Conservation (phyloP, 2,888 invertebrate species). For the Platerodrilus igneus region DNA sequence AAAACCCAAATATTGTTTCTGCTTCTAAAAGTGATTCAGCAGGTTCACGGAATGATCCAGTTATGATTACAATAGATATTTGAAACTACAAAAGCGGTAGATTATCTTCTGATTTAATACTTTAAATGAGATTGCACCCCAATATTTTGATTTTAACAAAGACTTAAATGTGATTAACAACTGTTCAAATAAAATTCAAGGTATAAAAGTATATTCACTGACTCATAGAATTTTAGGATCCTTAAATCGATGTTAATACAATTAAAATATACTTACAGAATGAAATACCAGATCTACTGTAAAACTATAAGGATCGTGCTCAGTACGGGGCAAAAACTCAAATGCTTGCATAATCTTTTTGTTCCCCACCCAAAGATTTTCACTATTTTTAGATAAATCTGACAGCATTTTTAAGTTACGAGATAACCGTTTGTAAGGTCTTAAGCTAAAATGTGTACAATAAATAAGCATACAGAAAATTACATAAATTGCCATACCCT, state of each 20-base stretch:
- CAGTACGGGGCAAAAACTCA: conserved; percentile 53
- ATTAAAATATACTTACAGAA: too few relatives aligned
- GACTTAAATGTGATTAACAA: too few relatives aligned
- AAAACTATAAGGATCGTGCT: conserved; percentile 64
- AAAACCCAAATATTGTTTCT: conserved; percentile 54
- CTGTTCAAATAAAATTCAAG: too few relatives aligned
- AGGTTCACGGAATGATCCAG: conserved; percentile 63
- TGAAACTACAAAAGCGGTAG: too few relatives aligned
- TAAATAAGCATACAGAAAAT: too few relatives aligned
- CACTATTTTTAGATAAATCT: conserved; percentile 40
- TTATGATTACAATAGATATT: conserved; percentile 55
- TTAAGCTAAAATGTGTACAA: conserved; percentile 36
- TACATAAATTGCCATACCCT: conserved; percentile 30
- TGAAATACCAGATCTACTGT: conserved; percentile 61
- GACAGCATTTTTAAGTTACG: conserved; percentile 50
- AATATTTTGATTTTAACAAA: too few relatives aligned
- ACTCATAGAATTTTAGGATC: too few relatives aligned
- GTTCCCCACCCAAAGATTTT: conserved; percentile 35
- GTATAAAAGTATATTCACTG: too few relatives aligned
- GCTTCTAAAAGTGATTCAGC: conserved; percentile 48
- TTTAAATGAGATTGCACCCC: too few relatives aligned
- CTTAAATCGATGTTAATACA: too few relatives aligned
- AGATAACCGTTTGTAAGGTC: conserved; percentile 44
- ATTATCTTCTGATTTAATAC: too few relatives aligned
- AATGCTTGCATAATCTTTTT: conserved; percentile 49